phyloP scores from a whole-genome alignment of 2,113 vertebrate genomes.

The Clupea harengus region DNA sequence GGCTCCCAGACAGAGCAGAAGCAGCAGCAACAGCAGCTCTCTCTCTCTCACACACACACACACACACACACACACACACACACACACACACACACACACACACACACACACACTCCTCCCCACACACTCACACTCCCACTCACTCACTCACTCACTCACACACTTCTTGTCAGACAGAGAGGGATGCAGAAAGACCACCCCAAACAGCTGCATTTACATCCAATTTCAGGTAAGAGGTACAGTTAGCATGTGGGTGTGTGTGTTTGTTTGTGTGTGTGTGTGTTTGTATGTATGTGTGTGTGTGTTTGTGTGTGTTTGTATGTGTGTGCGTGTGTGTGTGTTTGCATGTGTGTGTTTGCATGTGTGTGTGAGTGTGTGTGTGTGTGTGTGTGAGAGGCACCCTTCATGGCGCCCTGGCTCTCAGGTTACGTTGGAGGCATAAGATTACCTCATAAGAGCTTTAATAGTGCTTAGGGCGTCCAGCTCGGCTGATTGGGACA shows the following conservation, averaged over 20 bases:
- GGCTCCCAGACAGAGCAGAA: neutral
- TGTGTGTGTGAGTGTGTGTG: conserved; percentile 31
- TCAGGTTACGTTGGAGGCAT: conserved; percentile 65
- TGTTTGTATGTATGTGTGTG: neutral
- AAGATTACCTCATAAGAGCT: conserved; percentile 66
- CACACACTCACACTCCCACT: conserved; percentile 11
- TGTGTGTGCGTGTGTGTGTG: neutral
- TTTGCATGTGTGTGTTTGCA: conserved; percentile 28
- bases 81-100: neutral
- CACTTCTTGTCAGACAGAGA: neutral
- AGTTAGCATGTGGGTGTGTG: neutral
- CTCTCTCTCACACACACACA: neutral
- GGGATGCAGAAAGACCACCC: neutral
- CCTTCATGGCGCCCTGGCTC: conserved; percentile 28
- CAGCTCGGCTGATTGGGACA: conserved; percentile 63
- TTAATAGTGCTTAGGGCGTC: conserved; percentile 62
- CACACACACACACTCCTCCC: conserved; percentile 9
- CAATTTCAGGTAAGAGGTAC: neutral
- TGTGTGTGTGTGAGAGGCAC: neutral
- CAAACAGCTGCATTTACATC: neutral
- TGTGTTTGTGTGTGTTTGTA: neutral
- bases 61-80: neutral
- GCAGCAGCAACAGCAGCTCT: neutral
- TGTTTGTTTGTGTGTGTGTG: neutral
- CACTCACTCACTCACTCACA: conserved; percentile 5